Evolutionary conservation across 2,888 invertebrate species (phyloP).

Genomic region (Chloroclystis v-ata): DNA sequence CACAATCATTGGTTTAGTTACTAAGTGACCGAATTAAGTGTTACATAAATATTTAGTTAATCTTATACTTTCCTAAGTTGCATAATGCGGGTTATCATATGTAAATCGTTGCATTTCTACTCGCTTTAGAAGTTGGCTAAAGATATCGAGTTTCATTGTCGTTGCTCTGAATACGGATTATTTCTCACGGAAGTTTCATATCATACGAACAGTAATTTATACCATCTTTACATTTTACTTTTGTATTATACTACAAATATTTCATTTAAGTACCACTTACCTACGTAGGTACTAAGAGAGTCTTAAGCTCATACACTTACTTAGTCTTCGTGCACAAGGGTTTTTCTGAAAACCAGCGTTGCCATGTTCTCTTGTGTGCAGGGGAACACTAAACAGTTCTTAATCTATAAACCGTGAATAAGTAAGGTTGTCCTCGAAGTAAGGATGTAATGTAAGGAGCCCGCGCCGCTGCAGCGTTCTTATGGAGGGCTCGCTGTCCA

Average conservation of each 20-base stretch:
- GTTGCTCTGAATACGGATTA: conserved; percentile 15
- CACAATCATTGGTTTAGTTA: not conserved
- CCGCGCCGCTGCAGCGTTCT: not conserved
- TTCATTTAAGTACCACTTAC: too few relatives aligned
- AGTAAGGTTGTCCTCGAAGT: too few relatives aligned
- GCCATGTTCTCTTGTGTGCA: too few relatives aligned
- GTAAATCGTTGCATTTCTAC: not conserved
- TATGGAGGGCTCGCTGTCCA: too few relatives aligned
- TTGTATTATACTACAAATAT: too few relatives aligned
- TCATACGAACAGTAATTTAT: too few relatives aligned
- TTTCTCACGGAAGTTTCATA: conserved; percentile 27
- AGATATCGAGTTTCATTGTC: conserved; percentile 18
- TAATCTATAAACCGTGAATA: too few relatives aligned
- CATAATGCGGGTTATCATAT: not conserved
- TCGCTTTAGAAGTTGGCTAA: not conserved
- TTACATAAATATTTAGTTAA: not conserved
- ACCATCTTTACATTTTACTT: not conserved
- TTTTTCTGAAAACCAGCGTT: too few relatives aligned
- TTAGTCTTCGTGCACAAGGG: too few relatives aligned
- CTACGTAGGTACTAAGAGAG: too few relatives aligned
- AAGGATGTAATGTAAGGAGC: not conserved
- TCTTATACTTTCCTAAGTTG: not conserved
- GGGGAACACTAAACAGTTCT: too few relatives aligned
- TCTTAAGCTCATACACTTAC: too few relatives aligned
- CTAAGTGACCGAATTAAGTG: not conserved